Conservation (phyloP, 2,888 invertebrate species). For the Seladonia tumulorum region DNA sequence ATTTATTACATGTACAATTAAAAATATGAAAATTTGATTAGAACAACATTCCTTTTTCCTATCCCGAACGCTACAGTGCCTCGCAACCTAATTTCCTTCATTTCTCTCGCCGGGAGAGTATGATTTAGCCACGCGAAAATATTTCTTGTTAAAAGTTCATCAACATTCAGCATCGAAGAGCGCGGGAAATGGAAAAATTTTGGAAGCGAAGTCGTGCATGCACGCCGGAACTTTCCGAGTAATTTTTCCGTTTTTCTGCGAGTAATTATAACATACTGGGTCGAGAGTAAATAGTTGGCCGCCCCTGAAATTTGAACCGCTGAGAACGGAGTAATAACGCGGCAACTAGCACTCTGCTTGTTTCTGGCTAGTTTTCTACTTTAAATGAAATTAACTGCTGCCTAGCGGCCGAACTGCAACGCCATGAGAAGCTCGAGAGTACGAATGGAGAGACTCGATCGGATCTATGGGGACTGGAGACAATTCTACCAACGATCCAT, state of each 20-base stretch:
- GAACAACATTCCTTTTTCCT: background rate
- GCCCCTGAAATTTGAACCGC: conserved; percentile 50
- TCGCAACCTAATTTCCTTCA: background rate
- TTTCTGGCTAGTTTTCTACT: conserved; percentile 59
- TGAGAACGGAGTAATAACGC: conserved; percentile 62
- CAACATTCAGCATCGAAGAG: background rate
- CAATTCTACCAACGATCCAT: background rate
- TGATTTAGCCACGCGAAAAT: background rate
- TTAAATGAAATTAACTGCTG: conserved; percentile 63
- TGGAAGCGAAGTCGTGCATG: background rate
- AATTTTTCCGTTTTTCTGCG: conserved; percentile 33
- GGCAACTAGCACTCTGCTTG: conserved; percentile 31
- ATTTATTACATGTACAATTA: background rate
- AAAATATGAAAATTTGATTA: background rate
- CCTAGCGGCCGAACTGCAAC: conserved; percentile 12
- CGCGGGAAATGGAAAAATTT: background rate
- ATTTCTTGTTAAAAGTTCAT: background rate
- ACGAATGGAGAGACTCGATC: background rate
- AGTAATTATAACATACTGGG: conserved; percentile 54
- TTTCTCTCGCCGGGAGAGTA: background rate
- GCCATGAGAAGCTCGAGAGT: background rate
- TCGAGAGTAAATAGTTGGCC: conserved; percentile 40
- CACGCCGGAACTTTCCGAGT: conserved; percentile 40
- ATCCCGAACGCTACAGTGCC: background rate
- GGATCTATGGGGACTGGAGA: background rate